Evolutionary conservation across 2,113 vertebrate genomes (phyloP).

Genomic region (Monarcha castaneiventris): DNA sequence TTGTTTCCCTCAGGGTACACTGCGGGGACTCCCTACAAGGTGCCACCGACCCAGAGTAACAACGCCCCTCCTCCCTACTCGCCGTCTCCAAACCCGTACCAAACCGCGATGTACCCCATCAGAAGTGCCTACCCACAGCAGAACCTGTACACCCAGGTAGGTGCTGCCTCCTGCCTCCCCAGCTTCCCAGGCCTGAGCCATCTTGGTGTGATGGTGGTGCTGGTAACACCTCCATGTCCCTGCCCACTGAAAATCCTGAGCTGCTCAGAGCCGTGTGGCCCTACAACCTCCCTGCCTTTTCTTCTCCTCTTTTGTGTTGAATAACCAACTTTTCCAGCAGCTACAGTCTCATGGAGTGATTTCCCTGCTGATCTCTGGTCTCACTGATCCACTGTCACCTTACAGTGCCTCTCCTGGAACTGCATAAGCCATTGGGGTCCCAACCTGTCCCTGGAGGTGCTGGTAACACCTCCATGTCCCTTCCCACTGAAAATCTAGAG

Average conservation of each 20-base stretch:
- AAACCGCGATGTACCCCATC: conserved; percentile 97
- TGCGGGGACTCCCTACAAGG: conserved; percentile 96
- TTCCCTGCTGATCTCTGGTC: background rate
- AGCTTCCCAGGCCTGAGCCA: background rate
- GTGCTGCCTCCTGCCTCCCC: background rate
- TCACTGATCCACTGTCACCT: background rate
- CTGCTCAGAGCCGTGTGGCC: background rate
- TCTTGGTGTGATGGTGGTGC: background rate
- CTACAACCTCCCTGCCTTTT: background rate
- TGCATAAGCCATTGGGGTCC: background rate
- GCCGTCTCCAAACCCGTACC: conserved; percentile 93
- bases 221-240: background rate
- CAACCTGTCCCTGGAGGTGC: background rate
- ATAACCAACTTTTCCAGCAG: background rate
- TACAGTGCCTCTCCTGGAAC: background rate
- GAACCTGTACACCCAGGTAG: conserved; percentile 96
- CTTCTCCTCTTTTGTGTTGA: background rate
- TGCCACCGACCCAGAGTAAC: conserved; percentile 94
- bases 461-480: no score
- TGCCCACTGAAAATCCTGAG: background rate
- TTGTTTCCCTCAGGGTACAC: conserved; percentile 85
- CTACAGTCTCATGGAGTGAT: background rate
- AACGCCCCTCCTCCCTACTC: conserved; percentile 96
- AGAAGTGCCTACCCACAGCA: conserved; percentile 99
- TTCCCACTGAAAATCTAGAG: background rate